phyloP scores from a whole-genome alignment of 2,888 invertebrate species.

The Campopleginae sp. region DNA sequence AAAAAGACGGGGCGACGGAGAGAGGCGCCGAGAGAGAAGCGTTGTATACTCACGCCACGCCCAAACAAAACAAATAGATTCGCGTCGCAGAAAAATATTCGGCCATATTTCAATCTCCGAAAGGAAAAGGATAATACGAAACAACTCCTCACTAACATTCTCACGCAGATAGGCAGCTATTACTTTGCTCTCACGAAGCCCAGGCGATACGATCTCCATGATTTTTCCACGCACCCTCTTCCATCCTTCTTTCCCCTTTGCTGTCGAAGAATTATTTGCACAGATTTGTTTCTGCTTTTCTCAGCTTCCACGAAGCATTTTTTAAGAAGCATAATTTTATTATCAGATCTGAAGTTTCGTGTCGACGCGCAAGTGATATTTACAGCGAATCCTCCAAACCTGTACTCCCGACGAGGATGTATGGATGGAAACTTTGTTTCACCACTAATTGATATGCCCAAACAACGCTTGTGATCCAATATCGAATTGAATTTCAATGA shows the following conservation, averaged over 20 bases:
- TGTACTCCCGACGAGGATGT: not conserved
- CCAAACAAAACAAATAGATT: conserved; percentile 63
- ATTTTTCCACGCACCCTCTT: conserved; percentile 20
- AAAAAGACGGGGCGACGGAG: conserved; percentile 14
- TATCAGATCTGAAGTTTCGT: not conserved
- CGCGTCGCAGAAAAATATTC: conserved; percentile 66
- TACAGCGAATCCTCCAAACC: not conserved
- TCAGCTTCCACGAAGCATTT: too few species aligned
- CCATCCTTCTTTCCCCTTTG: not conserved
- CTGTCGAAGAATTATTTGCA: conserved; percentile 3
- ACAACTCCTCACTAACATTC: not conserved
- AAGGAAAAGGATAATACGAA: conserved; percentile 44
- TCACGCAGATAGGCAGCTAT: conserved; percentile 25
- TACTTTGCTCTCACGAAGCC: conserved; percentile 19
- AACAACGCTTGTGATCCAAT: too few species aligned
- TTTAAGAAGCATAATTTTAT: not conserved
- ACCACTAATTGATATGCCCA: too few species aligned
- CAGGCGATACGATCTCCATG: conserved; percentile 24
- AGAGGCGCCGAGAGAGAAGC: not conserved
- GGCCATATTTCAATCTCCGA: conserved; percentile 64
- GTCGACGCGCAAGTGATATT: too few species aligned
- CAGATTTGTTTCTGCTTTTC: conserved; percentile 4
- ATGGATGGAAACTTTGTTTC: not conserved
- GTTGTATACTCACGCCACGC: conserved; percentile 42
- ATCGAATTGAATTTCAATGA: too few species aligned